Conservation (phyloP, 2,888 invertebrate species). For the Perizoma affinitatum region DNA sequence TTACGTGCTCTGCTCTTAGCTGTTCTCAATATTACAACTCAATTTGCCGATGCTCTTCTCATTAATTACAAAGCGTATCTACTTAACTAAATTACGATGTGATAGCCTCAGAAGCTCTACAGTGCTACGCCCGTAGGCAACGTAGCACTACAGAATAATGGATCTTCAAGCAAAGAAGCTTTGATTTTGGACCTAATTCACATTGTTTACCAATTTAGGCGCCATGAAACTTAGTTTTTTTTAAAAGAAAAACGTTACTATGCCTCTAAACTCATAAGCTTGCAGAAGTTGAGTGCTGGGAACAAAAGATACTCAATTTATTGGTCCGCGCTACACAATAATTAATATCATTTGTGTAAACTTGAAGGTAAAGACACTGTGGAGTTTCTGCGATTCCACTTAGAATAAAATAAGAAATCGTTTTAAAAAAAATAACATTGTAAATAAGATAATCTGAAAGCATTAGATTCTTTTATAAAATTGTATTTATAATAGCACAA, state of each 20-base stretch:
- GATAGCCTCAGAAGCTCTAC: constrained; percentile 17
- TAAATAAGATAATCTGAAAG: constrained; percentile 13
- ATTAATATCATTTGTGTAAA: too few species aligned
- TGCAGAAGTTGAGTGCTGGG: too few species aligned
- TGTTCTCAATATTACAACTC: constrained; percentile 23
- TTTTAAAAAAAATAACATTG: constrained; percentile 4
- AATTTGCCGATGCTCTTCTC: constrained; percentile 22
- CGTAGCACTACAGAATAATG: background rate
- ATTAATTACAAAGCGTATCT: constrained; percentile 33
- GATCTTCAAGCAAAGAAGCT: background rate
- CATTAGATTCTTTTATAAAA: constrained; percentile 16
- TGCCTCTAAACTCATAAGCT: too few species aligned
- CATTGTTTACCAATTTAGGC: too few species aligned
- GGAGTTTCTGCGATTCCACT: too few species aligned
- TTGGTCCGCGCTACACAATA: too few species aligned
- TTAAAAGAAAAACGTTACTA: too few species aligned
- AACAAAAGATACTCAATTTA: too few species aligned
- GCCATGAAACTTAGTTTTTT: too few species aligned
- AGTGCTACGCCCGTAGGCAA: constrained; percentile 1
- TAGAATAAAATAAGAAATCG: background rate
- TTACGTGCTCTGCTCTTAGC: constrained; percentile 14
- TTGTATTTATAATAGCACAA: constrained; percentile 23
- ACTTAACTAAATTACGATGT: constrained; percentile 29
- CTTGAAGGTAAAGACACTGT: too few species aligned
- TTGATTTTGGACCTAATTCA: background rate